Evolutionary conservation across 2,888 invertebrate species (phyloP), one percentile per base, ranked within the genome.

Genomic region (Agriopis aurantiaria): DNA sequence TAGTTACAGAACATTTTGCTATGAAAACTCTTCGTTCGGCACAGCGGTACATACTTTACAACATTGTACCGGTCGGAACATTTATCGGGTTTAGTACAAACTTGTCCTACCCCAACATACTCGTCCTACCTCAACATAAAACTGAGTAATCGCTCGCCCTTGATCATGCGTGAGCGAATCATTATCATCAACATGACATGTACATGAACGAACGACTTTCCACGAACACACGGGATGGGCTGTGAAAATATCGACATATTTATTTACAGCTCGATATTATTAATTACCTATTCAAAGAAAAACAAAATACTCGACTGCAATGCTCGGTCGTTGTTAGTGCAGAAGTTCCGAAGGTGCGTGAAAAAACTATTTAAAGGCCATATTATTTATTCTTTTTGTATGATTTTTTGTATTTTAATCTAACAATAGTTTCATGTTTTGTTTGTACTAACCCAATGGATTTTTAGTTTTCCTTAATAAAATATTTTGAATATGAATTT

Each of bases 81-180:
- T 3, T n/a, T 10, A 40, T n/a, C 11, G n/a, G 2, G 40, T 55
- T 41, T 7, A 23, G 17, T 23, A 23, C 17, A 17, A 43, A 51
- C 51, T 43, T 10, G 69, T 23, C 63, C 70, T 67, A 64, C 70
- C 70, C 56, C 66, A 71, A 71, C 55, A 60, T 41, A n/a, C 51
- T 23, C n/a, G 69, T 23, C 63, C 70, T 67, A 64, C 70, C 70
- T 60, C 70, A 71, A 71, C 55, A 60, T 41, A n/a, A 51, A 8
- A 23, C 10, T n/a, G 2, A 43, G 61, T 57, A 46, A 49, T 60
- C 14, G 41, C 3, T 17, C 46, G 45, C 55, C 62, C 66, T 51
- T 57, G 56, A 61, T 70, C 63, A 23, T 52, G 60, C 71, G 60
- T 40, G 67, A 49, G 45, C 63, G 51, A 56, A 53, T 60, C 60